phyloP scores from a whole-genome alignment of 2,888 invertebrate genomes.

The Cantharis rustica region DNA sequence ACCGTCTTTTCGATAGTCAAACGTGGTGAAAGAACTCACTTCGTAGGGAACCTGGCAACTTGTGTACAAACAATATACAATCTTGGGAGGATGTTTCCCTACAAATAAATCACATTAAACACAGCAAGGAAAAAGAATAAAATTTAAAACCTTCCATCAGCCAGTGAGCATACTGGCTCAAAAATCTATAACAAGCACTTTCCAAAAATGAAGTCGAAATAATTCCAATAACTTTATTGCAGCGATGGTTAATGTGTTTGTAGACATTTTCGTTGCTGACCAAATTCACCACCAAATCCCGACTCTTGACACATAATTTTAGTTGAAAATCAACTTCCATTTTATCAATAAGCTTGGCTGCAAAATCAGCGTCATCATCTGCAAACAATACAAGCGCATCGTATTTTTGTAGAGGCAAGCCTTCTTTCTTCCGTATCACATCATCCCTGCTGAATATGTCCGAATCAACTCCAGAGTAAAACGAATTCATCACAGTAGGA shows the following conservation, averaged over 20 bases:
- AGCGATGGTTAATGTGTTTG: conserved; percentile 74
- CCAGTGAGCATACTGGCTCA: conserved; percentile 77
- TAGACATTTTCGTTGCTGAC: conserved; percentile 76
- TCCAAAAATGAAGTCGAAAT: conserved; percentile 76
- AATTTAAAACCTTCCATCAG: conserved; percentile 70
- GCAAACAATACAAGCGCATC: conserved; percentile 81
- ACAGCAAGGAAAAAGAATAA: not conserved
- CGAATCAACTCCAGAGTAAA: conserved; percentile 26
- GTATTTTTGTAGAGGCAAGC: conserved; percentile 63
- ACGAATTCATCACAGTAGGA: not conserved
- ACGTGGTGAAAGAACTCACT: conserved; percentile 67
- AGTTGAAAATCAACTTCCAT: conserved; percentile 67
- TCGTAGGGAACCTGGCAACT: conserved; percentile 67
- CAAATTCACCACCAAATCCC: conserved; percentile 72
- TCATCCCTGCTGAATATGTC: conserved; percentile 45
- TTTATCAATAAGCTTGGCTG: conserved; percentile 64
- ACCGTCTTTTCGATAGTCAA: conserved; percentile 63
- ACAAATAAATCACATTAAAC: not conserved
- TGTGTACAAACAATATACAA: conserved; percentile 77
- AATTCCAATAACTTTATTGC: conserved; percentile 78
- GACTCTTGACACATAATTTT: conserved; percentile 75
- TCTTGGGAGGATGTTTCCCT: conserved; percentile 50
- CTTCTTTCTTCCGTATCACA: conserved; percentile 38
- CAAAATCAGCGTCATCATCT: conserved; percentile 74
- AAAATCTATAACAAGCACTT: conserved; percentile 77